Evolutionary conservation across 2,113 vertebrate species (phyloP).

Genomic region (Ptychochromis oligacanthus): DNA sequence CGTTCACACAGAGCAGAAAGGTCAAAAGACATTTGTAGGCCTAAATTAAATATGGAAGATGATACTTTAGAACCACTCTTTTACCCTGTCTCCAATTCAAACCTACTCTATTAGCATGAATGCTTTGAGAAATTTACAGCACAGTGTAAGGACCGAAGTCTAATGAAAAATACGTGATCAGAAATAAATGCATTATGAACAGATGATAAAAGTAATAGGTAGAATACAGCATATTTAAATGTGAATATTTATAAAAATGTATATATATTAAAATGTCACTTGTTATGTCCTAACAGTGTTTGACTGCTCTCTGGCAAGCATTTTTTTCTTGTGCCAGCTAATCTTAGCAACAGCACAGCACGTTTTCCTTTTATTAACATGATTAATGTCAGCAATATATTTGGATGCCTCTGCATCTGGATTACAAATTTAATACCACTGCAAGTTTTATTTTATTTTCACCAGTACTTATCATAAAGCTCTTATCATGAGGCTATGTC

Average conservation of each 20-base stretch:
- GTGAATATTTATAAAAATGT: background rate
- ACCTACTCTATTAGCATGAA: constrained; percentile 10
- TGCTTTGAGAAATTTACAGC: background rate
- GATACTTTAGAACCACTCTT: constrained; percentile 31
- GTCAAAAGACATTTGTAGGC: constrained; percentile 62
- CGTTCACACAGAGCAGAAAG: constrained; percentile 48
- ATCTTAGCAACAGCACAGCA: background rate
- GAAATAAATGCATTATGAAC: background rate
- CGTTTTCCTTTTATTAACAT: background rate
- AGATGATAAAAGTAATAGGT: background rate
- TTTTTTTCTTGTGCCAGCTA: background rate
- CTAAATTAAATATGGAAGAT: constrained; percentile 49
- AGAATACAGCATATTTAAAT: background rate
- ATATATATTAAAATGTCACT: background rate
- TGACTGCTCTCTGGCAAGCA: background rate
- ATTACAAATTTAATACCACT: too few relatives aligned
- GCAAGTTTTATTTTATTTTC: background rate
- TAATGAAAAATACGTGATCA: background rate
- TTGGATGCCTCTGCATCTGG: background rate
- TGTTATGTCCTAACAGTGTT: too few relatives aligned
- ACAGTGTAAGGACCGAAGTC: background rate
- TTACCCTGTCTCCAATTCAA: constrained; percentile 11
- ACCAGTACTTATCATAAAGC: background rate
- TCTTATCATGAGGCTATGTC: background rate
- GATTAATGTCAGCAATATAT: background rate